Evolutionary conservation across 2,113 vertebrate genomes (phyloP), one percentile per base, ranked within the genome.

Genomic region (Nycticryphes semicollaris): DNA sequence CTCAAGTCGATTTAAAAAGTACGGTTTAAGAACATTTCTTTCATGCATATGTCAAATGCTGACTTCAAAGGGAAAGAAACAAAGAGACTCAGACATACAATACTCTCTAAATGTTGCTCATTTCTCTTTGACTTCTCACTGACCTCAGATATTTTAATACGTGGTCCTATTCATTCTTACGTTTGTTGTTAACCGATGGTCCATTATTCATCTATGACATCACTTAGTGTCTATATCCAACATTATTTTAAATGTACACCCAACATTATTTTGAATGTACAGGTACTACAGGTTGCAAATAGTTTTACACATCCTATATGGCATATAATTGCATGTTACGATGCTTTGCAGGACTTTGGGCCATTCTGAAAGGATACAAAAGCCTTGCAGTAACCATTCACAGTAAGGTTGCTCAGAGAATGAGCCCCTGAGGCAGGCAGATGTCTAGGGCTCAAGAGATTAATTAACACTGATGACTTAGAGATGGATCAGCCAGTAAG

Each of bases 1-100:
- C 19, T 89, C 70, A 89, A 51, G n/a, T 94, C 5, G 3, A 67
- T 54, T 83, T 8, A 63, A 96, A 92, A 94, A 66, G 67, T 93
- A 69, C 20, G 70, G n/a, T 89, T 97, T 77, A 93, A 74, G 39
- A 77, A 28, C 9, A 50, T 70, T 96, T 90, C 25, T 86, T 94
- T 95, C 67, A 87, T 75, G 37, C 13, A 14, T 31, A 37, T 68
- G 20, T 91, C 72, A 92, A 82, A 54, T 86, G 72, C 37, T 90
- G 81, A 88, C 72, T 92, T 91, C 70, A 92, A 93, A 86, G 56
- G 24, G 15, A 90, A 69, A 93, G 20, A 24, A 94, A 54, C 19
- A 93, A 91, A 68, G 45, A 85, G 4, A 78, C 7, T 8, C 17
- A 68, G 62, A 84, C 9, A 22, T 48, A 6, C 6, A 88, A 15